Base-by-base conservation (phyloP, 2,888 invertebrate species). In the Drosophila antonietae region DNA sequence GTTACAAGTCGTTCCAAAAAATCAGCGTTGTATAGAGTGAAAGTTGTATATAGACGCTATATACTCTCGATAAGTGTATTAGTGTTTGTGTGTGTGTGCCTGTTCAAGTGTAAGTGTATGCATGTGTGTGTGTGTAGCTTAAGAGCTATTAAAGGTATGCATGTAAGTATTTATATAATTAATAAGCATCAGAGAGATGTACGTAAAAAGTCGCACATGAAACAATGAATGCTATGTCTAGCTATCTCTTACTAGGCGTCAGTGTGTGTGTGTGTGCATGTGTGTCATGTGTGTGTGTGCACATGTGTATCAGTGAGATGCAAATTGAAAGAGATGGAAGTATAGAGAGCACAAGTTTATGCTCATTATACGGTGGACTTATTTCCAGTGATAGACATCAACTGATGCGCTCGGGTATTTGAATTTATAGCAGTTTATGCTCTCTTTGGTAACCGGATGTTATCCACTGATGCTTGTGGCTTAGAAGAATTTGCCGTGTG, bases 401-500 rank as follows among this genome's bases (percentile, higher is more conserved):
- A 51, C 46, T 37, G 46, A 43, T 44, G 18, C 35, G 37, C 37
- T 37, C 14, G 14, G 37, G 52, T 3, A 12, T 10, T 9, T 15
- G 18, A 12, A 10, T 37, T 15, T 15, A 28, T 28, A 51, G 20
- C 18, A 41, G 51, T 31, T 31, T 10, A 15, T 37, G 10, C 20
- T 51, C 59, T 71, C 51, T 66, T 60, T 73, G 53, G 41, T 67
- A 41, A 55, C 59, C 68, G 39, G 83, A 59, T 47, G 39, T 41
- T 15, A 18, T n/a, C 33, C 41, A 33, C 18, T 20, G 3, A n/a
- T 3, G 37, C 10, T 41, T 15, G 43, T n/a, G 4, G 39, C 23
- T 59, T 86, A 83, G 31, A 60, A 43, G 64, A 91, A 72, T 65
- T 75, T 67, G 62, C 46, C 80, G 10, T 92, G 89, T 15, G 93